phyloP scores from a whole-genome alignment of 2,797 vertebrate genomes.

The Leucoraja ocellata region DNA sequence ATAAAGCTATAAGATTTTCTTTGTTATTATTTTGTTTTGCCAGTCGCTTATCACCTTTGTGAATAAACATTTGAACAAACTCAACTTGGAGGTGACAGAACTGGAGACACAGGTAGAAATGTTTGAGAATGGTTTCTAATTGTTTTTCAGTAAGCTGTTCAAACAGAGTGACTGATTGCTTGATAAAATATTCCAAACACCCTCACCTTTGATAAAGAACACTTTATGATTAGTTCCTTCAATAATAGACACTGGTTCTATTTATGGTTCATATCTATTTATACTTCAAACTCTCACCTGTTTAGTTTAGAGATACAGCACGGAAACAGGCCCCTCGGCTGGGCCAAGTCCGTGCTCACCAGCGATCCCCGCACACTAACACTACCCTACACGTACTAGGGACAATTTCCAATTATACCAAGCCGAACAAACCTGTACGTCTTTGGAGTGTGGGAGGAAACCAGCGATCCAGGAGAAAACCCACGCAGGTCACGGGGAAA shows the following conservation, averaged over 20 bases:
- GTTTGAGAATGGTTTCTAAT: neutral
- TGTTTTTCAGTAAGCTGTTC: neutral
- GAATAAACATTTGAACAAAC: conserved; percentile 95
- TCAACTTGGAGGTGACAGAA: conserved; percentile 92
- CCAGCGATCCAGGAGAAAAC: too few relatives aligned
- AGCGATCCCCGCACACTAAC: too few relatives aligned
- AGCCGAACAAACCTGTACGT: too few relatives aligned
- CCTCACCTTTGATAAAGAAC: neutral
- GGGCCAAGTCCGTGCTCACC: too few relatives aligned
- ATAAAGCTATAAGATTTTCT: neutral
- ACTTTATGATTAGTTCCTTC: neutral
- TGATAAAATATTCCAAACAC: neutral
- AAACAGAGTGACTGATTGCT: neutral
- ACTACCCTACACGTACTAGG: too few relatives aligned
- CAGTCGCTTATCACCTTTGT: conserved; percentile 95
- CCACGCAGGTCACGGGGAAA: too few relatives aligned
- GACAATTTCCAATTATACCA: too few relatives aligned
- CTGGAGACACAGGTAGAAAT: conserved; percentile 81
- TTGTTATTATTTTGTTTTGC: conserved; percentile 39
- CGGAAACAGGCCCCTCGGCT: too few relatives aligned
- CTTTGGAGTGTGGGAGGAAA: too few relatives aligned
- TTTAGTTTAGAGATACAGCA: too few relatives aligned
- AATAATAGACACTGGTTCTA: neutral
- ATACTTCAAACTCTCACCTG: too few relatives aligned
- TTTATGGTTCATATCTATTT: neutral